These are phyloP conservation scores for Rhinichthys osculus DNA, from an alignment of 2,797 vertebrate species.

Conservation along the genomic window DNA sequence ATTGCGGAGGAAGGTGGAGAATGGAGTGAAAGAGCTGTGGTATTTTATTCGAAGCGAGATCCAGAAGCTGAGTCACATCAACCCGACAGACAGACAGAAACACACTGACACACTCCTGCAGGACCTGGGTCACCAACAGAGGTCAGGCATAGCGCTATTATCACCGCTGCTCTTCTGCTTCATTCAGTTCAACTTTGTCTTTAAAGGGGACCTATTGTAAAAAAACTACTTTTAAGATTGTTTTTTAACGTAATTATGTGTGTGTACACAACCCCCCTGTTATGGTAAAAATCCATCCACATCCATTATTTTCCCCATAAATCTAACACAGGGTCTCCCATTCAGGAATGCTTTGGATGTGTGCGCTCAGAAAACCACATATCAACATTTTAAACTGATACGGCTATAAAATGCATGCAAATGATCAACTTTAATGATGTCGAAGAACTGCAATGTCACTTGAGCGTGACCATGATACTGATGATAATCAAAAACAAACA, in stretches of 20 bases:
- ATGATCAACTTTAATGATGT: background rate
- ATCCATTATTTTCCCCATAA: background rate
- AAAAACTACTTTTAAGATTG: background rate
- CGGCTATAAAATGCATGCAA: background rate
- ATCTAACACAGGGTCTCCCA: background rate
- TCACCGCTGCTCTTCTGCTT: background rate
- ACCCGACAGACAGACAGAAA: constrained; percentile 86
- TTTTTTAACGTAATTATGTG: background rate
- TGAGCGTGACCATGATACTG: background rate
- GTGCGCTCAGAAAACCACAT: background rate
- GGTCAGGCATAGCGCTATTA: constrained; percentile 74
- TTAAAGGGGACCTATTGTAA: background rate
- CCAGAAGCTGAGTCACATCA: constrained; percentile 89
- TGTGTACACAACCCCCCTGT: background rate
- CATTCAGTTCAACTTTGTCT: background rate
- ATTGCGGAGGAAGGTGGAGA: constrained; percentile 91
- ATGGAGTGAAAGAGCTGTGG: constrained; percentile 96
- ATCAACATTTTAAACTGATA: background rate
- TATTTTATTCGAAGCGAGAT: constrained; percentile 96
- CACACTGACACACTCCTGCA: constrained; percentile 88
- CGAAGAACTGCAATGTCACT: background rate
- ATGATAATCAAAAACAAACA: too few relatives aligned
- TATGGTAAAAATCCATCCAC: background rate
- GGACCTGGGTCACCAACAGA: constrained; percentile 96
- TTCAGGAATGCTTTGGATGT: background rate